These are phyloP conservation scores for Spea multiplicata DNA, from an alignment of 2,113 vertebrate genomes.

Conservation along the genomic window DNA sequence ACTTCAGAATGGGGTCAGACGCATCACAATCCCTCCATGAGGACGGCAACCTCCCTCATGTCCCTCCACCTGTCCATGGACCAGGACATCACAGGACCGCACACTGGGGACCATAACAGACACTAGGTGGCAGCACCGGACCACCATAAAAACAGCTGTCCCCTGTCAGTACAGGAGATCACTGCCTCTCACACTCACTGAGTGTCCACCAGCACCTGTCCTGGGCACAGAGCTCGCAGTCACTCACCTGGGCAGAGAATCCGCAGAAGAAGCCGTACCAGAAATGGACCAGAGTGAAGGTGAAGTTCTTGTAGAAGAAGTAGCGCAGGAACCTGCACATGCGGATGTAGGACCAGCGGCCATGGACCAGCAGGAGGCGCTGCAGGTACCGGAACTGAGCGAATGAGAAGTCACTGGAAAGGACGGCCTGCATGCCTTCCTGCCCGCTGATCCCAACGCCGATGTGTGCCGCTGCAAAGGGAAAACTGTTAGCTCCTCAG, in stretches of 20 bases:
- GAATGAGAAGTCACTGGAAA: conserved; percentile 88
- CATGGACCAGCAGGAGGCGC: conserved; percentile 90
- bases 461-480: conserved; percentile 83
- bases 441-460: conserved; percentile 90
- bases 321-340: conserved; percentile 96
- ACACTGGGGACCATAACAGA: not conserved
- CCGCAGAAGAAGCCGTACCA: conserved; percentile 95
- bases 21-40: no score
- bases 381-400: conserved; percentile 90
- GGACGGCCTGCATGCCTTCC: conserved; percentile 91
- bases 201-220: not conserved
- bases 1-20: no score
- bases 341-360: conserved; percentile 93
- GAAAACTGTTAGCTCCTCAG: not conserved
- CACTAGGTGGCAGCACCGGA: not conserved
- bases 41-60: no score
- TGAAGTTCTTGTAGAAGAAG: conserved; percentile 98
- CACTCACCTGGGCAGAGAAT: conserved; percentile 90
- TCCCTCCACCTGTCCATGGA: not conserved
- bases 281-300: conserved; percentile 91
- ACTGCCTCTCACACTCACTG: not conserved
- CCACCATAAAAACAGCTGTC: not conserved
- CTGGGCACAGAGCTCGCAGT: not conserved
- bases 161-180: no score
- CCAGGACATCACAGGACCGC: not conserved